Base-by-base conservation (phyloP, 2,113 vertebrate species). In the Ictalurus punctatus region DNA sequence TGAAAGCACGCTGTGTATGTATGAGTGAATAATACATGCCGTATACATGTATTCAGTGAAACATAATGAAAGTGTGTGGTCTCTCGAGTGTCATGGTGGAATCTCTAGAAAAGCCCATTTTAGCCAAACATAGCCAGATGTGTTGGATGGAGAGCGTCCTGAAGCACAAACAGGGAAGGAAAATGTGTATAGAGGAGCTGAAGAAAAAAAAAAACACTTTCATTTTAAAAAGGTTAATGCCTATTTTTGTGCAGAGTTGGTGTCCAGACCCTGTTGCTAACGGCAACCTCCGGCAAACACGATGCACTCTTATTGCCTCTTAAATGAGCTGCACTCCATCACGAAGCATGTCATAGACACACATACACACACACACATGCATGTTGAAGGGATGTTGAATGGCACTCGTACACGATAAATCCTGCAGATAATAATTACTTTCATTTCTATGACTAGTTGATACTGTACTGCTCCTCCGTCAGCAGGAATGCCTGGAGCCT, bases 201-300 rank as follows among this genome's bases (percentile, higher is more conserved):
- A 65, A 48, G 6, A 52, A 84, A 69, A 87, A 87, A 25, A 71
- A 88, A 88, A 61, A 88, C 58, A 88, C 82, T 84, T 84, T 83
- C 30, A 34, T 58, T 88, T 84, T 65, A 84, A 88, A 63, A 88
- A 88, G 87, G 87, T 88, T 88, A 88, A 88, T 88, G 82, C 73
- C 87, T 84, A 84, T 88, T 88, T 87, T 84, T 84, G 87, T 79
- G 54, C 82, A 30, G 87, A 88, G 87, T 84, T 84, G 82, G 58
- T 88, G 87, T 85, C 87, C 87, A 88, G 87, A 78, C 82, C 87
- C 59, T 78, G 87, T 88, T 88, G 87, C 87, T 88, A 88, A 88
- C 48, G 71, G 87, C 87, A 88, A 88, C 87, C 87, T 84, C 59
- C 82, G 6, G 56, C 59, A 59, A 88, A 84, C 69, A 84, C 30